A percentile compares a stretch with the other conserved stretches of the same genome.
Evolutionary conservation across 2,797 vertebrate genomes (phyloP).

Genomic region (Phrynocephalus vlangalii): DNA sequence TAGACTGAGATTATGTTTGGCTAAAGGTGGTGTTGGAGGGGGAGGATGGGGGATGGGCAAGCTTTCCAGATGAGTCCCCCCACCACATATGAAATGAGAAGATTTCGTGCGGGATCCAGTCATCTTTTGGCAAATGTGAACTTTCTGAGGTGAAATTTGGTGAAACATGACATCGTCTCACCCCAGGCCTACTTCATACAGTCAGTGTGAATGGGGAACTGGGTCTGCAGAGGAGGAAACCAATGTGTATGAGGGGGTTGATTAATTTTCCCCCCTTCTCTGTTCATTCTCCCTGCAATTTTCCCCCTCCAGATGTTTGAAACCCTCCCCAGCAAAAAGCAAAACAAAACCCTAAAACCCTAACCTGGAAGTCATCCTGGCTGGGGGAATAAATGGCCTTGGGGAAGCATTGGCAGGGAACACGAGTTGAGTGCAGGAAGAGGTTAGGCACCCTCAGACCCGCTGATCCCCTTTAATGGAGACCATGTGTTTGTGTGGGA

Average conservation of each 20-base stretch:
- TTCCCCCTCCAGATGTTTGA: background rate
- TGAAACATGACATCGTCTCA: background rate
- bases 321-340: background rate
- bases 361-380: background rate
- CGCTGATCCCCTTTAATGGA: background rate
- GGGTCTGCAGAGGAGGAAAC: too few species aligned
- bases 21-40: background rate
- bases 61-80: conserved; percentile 42
- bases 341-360: background rate
- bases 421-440: background rate
- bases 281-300: background rate
- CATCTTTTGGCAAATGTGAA: background rate
- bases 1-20: conserved; percentile 59
- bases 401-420: background rate
- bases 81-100: conserved; percentile 48
- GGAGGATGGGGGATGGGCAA: background rate
- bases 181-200: background rate
- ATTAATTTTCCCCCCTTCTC: background rate
- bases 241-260: background rate
- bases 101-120: conserved; percentile 25
- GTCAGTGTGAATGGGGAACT: background rate
- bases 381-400: background rate
- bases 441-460: background rate
- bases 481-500: background rate
- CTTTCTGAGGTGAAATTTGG: background rate